Conservation (phyloP, 1,140 invertebrate species). For the Drosophila takahashii region DNA sequence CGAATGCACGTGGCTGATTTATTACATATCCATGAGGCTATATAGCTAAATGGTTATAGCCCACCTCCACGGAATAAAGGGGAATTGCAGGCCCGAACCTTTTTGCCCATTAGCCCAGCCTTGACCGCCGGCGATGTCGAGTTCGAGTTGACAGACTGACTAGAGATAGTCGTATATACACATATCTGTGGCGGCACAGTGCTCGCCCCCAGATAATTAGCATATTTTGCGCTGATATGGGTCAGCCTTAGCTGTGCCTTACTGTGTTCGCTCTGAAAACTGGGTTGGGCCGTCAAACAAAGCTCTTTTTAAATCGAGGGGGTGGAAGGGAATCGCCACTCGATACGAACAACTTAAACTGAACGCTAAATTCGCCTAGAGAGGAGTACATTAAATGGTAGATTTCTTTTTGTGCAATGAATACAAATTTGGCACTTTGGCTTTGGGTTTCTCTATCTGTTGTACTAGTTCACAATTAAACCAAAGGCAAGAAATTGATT, state of each 20-base stretch:
- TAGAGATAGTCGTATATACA: slow-evolving; percentile 28
- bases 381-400: slow-evolving; percentile 13
- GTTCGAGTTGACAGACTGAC: slow-evolving; percentile 37
- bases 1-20: slow-evolving; percentile 77
- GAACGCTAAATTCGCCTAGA: slow-evolving; percentile 20
- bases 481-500: too few species aligned
- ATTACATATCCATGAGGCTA: slow-evolving; percentile 34
- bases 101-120: slow-evolving; percentile 58
- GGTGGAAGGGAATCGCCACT: slow-evolving; percentile 10
- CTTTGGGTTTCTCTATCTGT: not conserved
- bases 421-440: not conserved
- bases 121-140: slow-evolving; percentile 65
- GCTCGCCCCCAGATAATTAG: slow-evolving; percentile 61
- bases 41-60: slow-evolving; percentile 5
- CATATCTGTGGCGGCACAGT: slow-evolving; percentile 18
- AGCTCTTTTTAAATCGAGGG: slow-evolving; percentile 9
- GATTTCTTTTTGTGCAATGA: slow-evolving; percentile 8
- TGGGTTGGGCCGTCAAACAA: slow-evolving; percentile 59
- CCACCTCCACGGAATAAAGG: slow-evolving; percentile 1
- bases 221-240: slow-evolving; percentile 80
- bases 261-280: slow-evolving; percentile 49
- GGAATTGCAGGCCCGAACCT: slow-evolving; percentile 17
- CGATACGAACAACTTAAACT: slow-evolving; percentile 18
- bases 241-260: slow-evolving; percentile 63
- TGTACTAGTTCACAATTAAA: too few species aligned